Evolutionary conservation across 35 echinoderm and acorn worm genomes (phyloP).

Genomic region (Holothuria glaberrima): DNA sequence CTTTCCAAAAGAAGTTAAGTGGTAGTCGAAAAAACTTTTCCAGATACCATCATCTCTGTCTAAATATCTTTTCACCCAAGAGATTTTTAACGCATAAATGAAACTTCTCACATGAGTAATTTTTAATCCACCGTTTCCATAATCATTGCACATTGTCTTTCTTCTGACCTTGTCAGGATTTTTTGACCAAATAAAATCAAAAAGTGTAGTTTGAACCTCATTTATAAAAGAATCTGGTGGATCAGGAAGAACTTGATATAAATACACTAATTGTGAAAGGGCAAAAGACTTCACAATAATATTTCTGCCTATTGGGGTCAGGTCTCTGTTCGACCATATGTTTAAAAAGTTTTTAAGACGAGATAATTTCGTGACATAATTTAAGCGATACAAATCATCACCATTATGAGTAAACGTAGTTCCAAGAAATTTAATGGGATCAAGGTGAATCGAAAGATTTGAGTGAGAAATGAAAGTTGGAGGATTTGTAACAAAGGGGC

Average conservation of each 20-base stretch:
- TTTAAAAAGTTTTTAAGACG: constrained; percentile 25
- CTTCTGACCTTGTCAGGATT: too few species aligned
- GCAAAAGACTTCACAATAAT: constrained; percentile 13
- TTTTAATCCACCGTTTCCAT: too few species aligned
- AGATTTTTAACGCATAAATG: too few species aligned
- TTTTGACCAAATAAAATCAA: too few species aligned
- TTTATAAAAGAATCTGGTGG: too few species aligned
- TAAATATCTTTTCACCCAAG: not conserved
- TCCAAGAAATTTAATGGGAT: constrained; percentile 1
- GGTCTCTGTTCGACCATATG: constrained; percentile 8
- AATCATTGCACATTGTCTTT: too few species aligned
- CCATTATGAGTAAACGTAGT: constrained; percentile 11
- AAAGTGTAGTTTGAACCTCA: too few species aligned
- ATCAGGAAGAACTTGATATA: too few species aligned
- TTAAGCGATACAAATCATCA: constrained; percentile 10
- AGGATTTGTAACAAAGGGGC: not conserved
- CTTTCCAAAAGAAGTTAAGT: not conserved
- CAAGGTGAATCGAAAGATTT: not conserved
- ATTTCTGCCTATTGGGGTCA: constrained; percentile 38
- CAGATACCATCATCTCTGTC: not conserved
- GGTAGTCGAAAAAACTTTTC: not conserved
- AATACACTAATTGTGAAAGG: constrained; percentile 3
- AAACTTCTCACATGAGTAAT: too few species aligned
- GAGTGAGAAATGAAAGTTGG: not conserved
- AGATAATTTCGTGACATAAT: constrained; percentile 29